Evolutionary conservation across 2,888 invertebrate species (phyloP).

Genomic region (Lingula anatina): DNA sequence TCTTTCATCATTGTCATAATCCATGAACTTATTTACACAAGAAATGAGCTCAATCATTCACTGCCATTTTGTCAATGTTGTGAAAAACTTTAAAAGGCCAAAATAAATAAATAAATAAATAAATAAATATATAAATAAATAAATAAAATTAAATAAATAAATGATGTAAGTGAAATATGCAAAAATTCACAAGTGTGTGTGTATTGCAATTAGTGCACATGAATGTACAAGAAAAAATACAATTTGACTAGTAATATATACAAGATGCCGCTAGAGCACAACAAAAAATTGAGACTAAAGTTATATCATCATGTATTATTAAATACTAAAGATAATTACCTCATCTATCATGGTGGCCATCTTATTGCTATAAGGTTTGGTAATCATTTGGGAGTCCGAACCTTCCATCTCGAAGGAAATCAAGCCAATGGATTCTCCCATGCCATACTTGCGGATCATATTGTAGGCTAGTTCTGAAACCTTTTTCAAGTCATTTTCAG

Average conservation of each 20-base stretch:
- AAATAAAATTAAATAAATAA: too few relatives aligned
- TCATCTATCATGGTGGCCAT: slow-evolving; percentile 78
- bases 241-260: too few relatives aligned
- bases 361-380: slow-evolving; percentile 77
- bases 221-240: too few relatives aligned
- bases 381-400: slow-evolving; percentile 61
- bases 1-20: too few relatives aligned
- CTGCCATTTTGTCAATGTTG: too few relatives aligned
- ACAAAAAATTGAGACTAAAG: neutral
- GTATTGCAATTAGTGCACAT: neutral
- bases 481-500: slow-evolving; percentile 90
- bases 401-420: slow-evolving; percentile 67
- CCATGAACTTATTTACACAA: too few relatives aligned
- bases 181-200: neutral
- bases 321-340: slow-evolving; percentile 35
- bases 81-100: too few relatives aligned
- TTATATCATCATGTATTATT: slow-evolving; percentile 42
- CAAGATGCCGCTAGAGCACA: too few relatives aligned
- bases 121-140: too few relatives aligned
- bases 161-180: neutral
- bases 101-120: too few relatives aligned
- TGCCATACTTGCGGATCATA: slow-evolving; percentile 84
- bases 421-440: slow-evolving; percentile 78
- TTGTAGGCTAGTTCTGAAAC: slow-evolving; percentile 90
- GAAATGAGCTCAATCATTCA: too few relatives aligned